phyloP scores from a whole-genome alignment of 2,113 vertebrate genomes.

The Cheilinus undulatus region DNA sequence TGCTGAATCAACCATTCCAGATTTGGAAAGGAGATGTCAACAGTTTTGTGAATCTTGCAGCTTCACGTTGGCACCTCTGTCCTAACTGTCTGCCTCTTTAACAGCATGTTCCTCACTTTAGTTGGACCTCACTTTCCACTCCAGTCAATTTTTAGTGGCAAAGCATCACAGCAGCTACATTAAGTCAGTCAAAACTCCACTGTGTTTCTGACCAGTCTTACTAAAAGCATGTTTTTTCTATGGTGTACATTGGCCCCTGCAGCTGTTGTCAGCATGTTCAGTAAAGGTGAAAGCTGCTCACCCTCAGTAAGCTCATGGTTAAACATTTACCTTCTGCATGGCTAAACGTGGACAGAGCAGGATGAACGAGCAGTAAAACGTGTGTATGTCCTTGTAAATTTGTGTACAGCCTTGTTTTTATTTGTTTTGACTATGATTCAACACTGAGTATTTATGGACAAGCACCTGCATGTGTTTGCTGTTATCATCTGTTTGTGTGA shows the following conservation, averaged over 20 bases:
- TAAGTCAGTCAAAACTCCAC: conserved; percentile 12
- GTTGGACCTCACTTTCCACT: conserved; percentile 14
- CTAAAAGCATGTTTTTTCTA: conserved; percentile 30
- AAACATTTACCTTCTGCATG: conserved; percentile 39
- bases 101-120: conserved; percentile 50
- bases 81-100: conserved; percentile 5
- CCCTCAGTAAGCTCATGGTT: conserved; percentile 37
- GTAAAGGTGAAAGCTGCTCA: conserved; percentile 36
- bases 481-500: conserved; percentile 9
- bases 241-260: conserved; percentile 11
- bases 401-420: background rate
- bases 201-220: background rate
- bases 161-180: conserved; percentile 21
- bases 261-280: conserved; percentile 26
- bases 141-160: conserved; percentile 28
- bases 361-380: background rate
- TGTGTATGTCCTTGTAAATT: background rate
- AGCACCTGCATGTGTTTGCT: conserved; percentile 1
- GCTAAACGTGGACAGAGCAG: conserved; percentile 19
- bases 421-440: background rate
- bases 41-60: background rate
- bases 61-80: conserved; percentile 13
- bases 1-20: background rate
- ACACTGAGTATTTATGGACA: conserved; percentile 5
- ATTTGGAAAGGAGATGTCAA: too few species aligned